Percentiles rank a stretch among this genome's conserved stretches.
phyloP scores from a whole-genome alignment of 2,888 invertebrate species.

The Tachystola acroxantha region DNA sequence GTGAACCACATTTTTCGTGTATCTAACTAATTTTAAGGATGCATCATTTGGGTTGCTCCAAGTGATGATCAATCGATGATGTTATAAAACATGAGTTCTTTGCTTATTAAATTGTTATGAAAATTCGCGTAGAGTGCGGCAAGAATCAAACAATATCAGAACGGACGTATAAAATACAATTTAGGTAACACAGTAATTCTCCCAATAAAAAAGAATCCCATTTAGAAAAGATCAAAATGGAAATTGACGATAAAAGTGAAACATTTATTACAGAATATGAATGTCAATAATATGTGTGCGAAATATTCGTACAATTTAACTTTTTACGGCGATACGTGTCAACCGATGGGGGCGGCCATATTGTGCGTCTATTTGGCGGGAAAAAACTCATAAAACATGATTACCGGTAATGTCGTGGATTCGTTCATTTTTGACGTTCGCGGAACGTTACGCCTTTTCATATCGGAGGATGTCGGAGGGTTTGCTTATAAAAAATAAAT shows the following conservation, averaged over 20 bases:
- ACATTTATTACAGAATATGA: conserved; percentile 15
- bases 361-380: conserved; percentile 51
- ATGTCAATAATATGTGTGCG: conserved; percentile 13
- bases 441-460: conserved; percentile 26
- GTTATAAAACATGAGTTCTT: too few species aligned
- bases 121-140: too few species aligned
- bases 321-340: conserved; percentile 58
- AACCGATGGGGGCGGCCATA: conserved; percentile 41
- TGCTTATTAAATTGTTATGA: too few species aligned
- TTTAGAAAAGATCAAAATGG: background rate
- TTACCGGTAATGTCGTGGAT: conserved; percentile 61
- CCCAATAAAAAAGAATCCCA: too few species aligned
- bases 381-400: conserved; percentile 66
- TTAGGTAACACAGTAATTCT: too few species aligned
- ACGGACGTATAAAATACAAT: too few species aligned
- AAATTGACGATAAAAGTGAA: conserved; percentile 4
- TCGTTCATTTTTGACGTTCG: conserved; percentile 50
- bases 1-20: too few species aligned
- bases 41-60: too few species aligned
- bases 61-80: too few species aligned
- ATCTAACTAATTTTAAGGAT: too few species aligned
- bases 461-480: conserved; percentile 25
- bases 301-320: conserved; percentile 49
- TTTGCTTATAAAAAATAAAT: background rate
- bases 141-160: too few species aligned